Conservation (phyloP, 2,113 vertebrate species). For the rabbit (Oryctolagus cuniculus) region DNA sequence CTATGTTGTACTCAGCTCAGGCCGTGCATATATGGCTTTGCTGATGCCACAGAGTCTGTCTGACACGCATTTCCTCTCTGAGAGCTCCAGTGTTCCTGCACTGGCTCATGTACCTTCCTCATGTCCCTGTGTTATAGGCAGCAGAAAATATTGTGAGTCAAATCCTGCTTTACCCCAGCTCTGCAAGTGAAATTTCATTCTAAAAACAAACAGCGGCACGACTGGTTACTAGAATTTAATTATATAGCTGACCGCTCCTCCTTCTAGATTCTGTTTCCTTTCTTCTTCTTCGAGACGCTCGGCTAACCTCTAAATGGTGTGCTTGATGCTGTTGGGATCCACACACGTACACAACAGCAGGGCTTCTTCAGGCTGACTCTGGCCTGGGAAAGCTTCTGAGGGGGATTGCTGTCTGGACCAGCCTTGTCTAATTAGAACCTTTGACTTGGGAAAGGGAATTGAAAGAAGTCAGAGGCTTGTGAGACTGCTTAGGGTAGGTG, state of each 20-base stretch:
- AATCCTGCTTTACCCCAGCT: not conserved
- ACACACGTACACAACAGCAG: not conserved
- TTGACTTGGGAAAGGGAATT: not conserved
- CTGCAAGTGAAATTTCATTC: conserved; percentile 19
- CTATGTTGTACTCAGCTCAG: not conserved
- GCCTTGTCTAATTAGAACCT: not conserved
- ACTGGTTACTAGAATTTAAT: not conserved
- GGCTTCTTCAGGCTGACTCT: not conserved
- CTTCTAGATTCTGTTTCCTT: not conserved
- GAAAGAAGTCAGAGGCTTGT: not conserved
- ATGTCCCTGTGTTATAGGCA: not conserved
- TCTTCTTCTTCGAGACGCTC: not conserved
- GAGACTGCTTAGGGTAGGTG: not conserved
- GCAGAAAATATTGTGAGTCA: not conserved
- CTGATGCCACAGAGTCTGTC: not conserved
- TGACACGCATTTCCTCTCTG: not conserved
- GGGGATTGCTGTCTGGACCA: not conserved
- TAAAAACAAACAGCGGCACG: not conserved
- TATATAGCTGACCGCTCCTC: not conserved
- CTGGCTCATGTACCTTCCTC: not conserved
- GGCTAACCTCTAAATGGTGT: not conserved
- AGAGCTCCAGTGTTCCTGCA: not conserved
- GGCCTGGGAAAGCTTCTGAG: not conserved
- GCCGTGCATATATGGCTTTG: not conserved
- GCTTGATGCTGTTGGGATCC: not conserved